These are phyloP conservation scores for Chalcosyrphus nemorum DNA, from an alignment of 2,888 invertebrate genomes.

Conservation along the genomic window DNA sequence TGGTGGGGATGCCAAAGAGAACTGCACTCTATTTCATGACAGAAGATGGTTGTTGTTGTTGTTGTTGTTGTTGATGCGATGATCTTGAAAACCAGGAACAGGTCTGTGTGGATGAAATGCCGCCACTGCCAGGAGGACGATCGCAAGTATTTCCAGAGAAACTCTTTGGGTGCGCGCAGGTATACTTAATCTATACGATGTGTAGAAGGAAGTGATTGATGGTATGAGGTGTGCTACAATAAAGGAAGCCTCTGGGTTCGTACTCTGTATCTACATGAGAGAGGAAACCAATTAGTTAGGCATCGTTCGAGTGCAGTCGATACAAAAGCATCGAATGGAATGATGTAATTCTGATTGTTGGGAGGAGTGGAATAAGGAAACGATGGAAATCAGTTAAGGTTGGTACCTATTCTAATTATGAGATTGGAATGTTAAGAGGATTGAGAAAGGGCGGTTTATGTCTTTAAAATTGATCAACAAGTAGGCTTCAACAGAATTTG, in stretches of 20 bases:
- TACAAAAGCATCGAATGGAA: background rate
- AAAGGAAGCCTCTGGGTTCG: background rate
- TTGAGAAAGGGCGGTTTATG: background rate
- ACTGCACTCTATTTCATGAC: conserved; percentile 46
- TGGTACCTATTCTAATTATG: background rate
- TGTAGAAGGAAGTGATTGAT: conserved; percentile 45
- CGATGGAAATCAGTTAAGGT: background rate
- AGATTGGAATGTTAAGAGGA: conserved; percentile 28
- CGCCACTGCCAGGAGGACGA: conserved; percentile 8
- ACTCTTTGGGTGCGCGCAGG: conserved; percentile 34
- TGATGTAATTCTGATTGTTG: conserved; percentile 19
- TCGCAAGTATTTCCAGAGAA: conserved; percentile 31
- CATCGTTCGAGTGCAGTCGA: conserved; percentile 1
- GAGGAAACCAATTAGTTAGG: conserved; percentile 43
- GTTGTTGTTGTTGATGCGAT: no score
- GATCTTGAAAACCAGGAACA: conserved; percentile 40
- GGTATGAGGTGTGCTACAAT: conserved; percentile 36
- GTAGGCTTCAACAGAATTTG: no score
- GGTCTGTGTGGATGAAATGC: conserved; percentile 17
- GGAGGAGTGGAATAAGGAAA: background rate
- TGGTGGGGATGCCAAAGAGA: background rate
- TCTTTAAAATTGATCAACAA: background rate
- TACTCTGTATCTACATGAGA: conserved; percentile 3
- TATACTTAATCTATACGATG: conserved; percentile 18
- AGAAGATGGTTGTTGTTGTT: conserved; percentile 25